Base-by-base conservation (phyloP, 92 coral and sea anemone species). In the Zoanthus solanderi region DNA sequence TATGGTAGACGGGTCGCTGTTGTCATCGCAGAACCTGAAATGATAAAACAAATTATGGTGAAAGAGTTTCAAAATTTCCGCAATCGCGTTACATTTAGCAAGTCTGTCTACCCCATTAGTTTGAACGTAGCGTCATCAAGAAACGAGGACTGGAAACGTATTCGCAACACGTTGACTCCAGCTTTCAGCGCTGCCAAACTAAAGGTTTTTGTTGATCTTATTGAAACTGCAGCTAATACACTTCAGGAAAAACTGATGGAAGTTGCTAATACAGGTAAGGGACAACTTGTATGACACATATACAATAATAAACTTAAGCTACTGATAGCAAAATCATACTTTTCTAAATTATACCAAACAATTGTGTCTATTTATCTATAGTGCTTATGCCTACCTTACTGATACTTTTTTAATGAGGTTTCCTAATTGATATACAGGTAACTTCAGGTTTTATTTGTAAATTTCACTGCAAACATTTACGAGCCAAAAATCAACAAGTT, bases 121-220 rank as follows among this genome's bases (percentile, higher is more conserved):
- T 50, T 76, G 10, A 76, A 47, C 31, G 60, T 76, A 47, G 13
- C 12, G 32, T 63, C 80, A 47, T 34, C 80, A 52, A 52, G 80
- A 47, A 32, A 76, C 54, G 76, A 87, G 85, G 32, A 53, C 7
- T 87, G 90, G 90, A 87, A 87, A 87, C 90, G 90, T 45, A 67
- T 87, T 56, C 81, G 90, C 28, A 78, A 48, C 37, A 87, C 90
- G 44, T 46, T 87, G 54, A 87, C 61, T 11, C 90, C 90, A 75
- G 67, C 85, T 3, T 87, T 87, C 54, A 78, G 86, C 68, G 86
- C 86, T 5, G 65, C 84, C 54, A 87, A 87, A 50, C 28, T 87
- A 54, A 87, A 87, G 52, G 65, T 54, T 72, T 46, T 78, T 14
- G 12, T 67, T 30, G 17, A 30, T 46, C 61, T 78, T n/a, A 87